phyloP scores from a whole-genome alignment of 2,113 vertebrate species.

The Phalacrocorax brasilianus region DNA sequence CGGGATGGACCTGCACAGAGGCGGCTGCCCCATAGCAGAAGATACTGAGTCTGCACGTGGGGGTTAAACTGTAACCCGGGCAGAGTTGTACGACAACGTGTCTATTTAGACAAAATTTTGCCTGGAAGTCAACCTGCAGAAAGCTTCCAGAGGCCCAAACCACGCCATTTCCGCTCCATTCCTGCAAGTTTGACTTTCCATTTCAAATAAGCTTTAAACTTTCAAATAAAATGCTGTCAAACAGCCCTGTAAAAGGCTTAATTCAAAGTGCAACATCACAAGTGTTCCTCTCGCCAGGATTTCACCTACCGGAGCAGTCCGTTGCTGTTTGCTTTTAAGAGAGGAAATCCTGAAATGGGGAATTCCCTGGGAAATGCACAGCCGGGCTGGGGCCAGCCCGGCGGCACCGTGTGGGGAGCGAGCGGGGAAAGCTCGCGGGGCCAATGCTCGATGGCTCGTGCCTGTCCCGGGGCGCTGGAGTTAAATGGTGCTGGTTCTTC shows the following conservation, averaged over 20 bases:
- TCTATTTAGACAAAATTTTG: background rate
- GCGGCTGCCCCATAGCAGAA: background rate
- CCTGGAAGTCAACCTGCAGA: background rate
- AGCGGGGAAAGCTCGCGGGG: background rate
- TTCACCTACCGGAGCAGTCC: background rate
- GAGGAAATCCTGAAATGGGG: background rate
- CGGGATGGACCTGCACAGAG: background rate
- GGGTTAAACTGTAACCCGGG: background rate
- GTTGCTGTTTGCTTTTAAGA: background rate
- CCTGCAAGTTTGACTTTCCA: background rate
- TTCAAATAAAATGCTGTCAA: background rate
- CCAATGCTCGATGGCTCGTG: fast-evolving
- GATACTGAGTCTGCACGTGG: no score
- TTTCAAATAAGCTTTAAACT: background rate
- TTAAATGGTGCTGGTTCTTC: background rate
- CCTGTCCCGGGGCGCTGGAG: fast-evolving
- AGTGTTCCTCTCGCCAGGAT: background rate
- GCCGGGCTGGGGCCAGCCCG: background rate
- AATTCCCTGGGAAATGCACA: background rate
- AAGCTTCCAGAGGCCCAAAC: background rate
- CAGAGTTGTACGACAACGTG: fast-evolving
- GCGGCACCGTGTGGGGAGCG: fast-evolving
- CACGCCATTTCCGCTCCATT: fast-evolving
- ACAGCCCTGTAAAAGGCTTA: background rate
- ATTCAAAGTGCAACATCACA: background rate